These are phyloP conservation scores for Rhyzopertha dominica DNA, from an alignment of 1,140 invertebrate species.

Conservation along the genomic window DNA sequence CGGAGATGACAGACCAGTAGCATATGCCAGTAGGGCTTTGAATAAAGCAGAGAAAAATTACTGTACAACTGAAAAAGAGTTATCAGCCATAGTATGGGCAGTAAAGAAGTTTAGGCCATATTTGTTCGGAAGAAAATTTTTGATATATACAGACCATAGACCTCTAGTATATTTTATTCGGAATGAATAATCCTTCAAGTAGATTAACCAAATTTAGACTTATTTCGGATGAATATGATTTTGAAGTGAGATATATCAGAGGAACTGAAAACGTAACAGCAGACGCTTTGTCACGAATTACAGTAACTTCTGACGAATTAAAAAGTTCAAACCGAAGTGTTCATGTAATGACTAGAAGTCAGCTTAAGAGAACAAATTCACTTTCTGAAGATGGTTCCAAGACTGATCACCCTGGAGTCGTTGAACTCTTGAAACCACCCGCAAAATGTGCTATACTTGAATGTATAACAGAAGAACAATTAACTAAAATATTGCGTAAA, in stretches of 20 bases:
- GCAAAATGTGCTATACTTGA: slow-evolving; percentile 4
- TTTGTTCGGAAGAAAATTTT: slow-evolving; percentile 33
- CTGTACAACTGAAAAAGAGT: slow-evolving; percentile 36
- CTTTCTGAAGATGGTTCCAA: slow-evolving; percentile 1
- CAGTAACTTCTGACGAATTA: slow-evolving; percentile 2
- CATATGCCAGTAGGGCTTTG: slow-evolving; percentile 42
- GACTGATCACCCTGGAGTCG: slow-evolving; percentile 11
- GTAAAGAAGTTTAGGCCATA: slow-evolving; percentile 22
- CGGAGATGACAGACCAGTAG: slow-evolving; percentile 22
- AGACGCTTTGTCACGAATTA: slow-evolving; percentile 8
- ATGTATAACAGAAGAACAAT: neutral
- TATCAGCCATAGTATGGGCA: slow-evolving; percentile 22
- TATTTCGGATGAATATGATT: no score
- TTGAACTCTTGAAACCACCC: slow-evolving; percentile 10
- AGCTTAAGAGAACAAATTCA: neutral
- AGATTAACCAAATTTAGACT: no score
- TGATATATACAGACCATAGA: slow-evolving; percentile 38
- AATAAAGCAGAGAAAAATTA: slow-evolving; percentile 7
- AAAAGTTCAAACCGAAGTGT: slow-evolving; percentile 1
- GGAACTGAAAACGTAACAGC: slow-evolving; percentile 4
- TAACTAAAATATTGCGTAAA: no score
- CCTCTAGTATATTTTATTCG: slow-evolving; percentile 39
- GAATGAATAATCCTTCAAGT: no score
- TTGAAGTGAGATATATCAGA: slow-evolving; percentile 4
- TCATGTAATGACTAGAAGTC: slow-evolving; percentile 5